Conservation (phyloP, 2,113 vertebrate species). For the Trogon melanurus region DNA sequence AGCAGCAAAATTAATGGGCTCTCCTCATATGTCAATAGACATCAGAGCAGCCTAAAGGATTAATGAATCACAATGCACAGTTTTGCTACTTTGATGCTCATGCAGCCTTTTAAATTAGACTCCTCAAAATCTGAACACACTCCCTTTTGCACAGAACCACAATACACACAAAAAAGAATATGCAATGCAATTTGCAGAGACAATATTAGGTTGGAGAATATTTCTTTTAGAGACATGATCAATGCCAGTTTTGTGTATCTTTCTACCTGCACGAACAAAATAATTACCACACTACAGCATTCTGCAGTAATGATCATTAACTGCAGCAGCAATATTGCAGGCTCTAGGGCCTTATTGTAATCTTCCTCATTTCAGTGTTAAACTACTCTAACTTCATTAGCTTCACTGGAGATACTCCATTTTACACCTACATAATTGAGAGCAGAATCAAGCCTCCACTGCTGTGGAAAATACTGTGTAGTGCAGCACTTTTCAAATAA, state of each 20-base stretch:
- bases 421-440: slow-evolving; percentile 64
- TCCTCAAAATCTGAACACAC: not conserved
- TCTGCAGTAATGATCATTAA: slow-evolving; percentile 63
- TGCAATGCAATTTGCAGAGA: not conserved
- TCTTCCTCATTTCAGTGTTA: slow-evolving; percentile 55
- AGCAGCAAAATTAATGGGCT: not conserved
- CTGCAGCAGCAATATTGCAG: slow-evolving; percentile 57
- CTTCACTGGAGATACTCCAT: slow-evolving; percentile 47
- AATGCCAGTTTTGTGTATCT: slow-evolving; percentile 1
- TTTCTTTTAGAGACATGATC: not conserved
- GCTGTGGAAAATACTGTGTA: slow-evolving; percentile 61
- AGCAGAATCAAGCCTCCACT: slow-evolving; percentile 60
- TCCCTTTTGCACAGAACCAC: not conserved
- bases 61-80: slow-evolving; percentile 4
- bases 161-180: not conserved
- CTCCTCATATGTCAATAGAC: not conserved
- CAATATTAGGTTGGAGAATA: not conserved
- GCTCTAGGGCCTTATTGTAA: slow-evolving; percentile 64
- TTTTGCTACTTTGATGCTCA: not conserved
- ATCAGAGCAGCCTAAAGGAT: not conserved
- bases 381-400: slow-evolving; percentile 61
- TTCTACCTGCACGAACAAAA: slow-evolving; percentile 18
- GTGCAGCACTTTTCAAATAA: slow-evolving; percentile 62
- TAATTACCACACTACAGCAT: slow-evolving; percentile 45
- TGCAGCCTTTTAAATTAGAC: not conserved